Evolutionary conservation across 2,797 vertebrate genomes (phyloP).

Genomic region (Rhodeus uyekii): DNA sequence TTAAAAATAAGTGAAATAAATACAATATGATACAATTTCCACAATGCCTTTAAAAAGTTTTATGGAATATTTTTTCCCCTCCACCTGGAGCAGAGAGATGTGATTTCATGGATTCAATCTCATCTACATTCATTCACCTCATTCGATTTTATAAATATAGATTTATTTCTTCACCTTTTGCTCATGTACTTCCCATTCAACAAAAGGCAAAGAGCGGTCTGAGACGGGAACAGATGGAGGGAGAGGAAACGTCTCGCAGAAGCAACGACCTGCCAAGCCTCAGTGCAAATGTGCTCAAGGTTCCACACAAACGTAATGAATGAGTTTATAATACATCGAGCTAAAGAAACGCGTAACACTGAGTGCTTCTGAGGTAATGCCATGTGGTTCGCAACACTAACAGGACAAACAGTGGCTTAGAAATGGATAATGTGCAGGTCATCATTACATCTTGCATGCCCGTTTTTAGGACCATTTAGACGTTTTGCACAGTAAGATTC

Average conservation of each 20-base stretch:
- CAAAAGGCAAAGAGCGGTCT: slow-evolving; percentile 39
- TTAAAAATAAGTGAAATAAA: slow-evolving; percentile 97
- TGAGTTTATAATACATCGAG: slow-evolving; percentile 44
- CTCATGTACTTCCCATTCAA: slow-evolving; percentile 46
- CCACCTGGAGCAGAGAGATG: slow-evolving; percentile 68
- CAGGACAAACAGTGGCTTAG: slow-evolving; percentile 36
- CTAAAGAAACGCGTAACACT: slow-evolving; percentile 35
- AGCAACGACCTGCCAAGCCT: slow-evolving; percentile 55
- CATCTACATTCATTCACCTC: slow-evolving; percentile 48
- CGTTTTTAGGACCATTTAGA: neutral
- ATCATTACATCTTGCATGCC: neutral
- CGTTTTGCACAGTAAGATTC: neutral
- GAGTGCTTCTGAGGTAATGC: slow-evolving; percentile 54
- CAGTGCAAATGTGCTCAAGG: slow-evolving; percentile 57
- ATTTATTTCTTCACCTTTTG: slow-evolving; percentile 45
- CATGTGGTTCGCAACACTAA: slow-evolving; percentile 44
- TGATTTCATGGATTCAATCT: slow-evolving; percentile 64
- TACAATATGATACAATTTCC: slow-evolving; percentile 96
- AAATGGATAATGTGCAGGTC: neutral
- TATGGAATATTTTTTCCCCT: slow-evolving; percentile 66
- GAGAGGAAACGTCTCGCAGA: slow-evolving; percentile 34
- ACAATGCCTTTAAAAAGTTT: slow-evolving; percentile 86
- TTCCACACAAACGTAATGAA: slow-evolving; percentile 33
- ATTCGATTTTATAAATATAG: slow-evolving; percentile 46
- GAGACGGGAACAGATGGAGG: slow-evolving; percentile 15